Conservation (phyloP, 2,888 invertebrate species). For the Dysmachus trigonus region DNA sequence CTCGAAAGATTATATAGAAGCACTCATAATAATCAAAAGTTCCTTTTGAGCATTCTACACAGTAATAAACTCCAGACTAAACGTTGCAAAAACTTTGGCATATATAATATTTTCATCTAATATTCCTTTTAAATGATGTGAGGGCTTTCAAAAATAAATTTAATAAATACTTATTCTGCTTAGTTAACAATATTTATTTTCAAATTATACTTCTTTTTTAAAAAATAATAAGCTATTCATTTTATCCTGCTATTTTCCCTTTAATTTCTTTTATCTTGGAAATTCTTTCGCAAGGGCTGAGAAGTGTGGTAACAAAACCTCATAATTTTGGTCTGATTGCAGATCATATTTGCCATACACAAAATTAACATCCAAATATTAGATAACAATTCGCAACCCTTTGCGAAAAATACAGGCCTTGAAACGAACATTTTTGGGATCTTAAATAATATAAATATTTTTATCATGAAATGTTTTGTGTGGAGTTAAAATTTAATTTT, state of each 20-base stretch:
- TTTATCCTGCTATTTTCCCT: background rate
- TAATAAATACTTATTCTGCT: too few species aligned
- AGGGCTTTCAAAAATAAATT: background rate
- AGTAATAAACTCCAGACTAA: too few species aligned
- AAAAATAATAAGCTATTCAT: background rate
- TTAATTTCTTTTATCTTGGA: background rate
- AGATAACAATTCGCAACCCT: background rate
- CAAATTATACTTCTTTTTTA: background rate
- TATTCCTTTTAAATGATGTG: too few species aligned
- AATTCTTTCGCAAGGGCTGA: background rate
- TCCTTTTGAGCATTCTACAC: too few species aligned
- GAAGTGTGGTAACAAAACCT: background rate
- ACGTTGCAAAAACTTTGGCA: too few species aligned
- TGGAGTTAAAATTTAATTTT: background rate
- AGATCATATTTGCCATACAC: too few species aligned
- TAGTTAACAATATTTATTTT: background rate
- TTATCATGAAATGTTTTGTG: background rate
- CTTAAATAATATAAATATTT: background rate
- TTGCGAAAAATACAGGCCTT: background rate
- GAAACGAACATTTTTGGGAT: conserved; percentile 2
- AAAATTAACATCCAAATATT: too few species aligned
- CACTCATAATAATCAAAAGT: too few species aligned
- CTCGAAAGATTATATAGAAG: too few species aligned
- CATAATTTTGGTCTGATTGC: too few species aligned
- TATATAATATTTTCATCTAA: too few species aligned